Base-by-base conservation (phyloP, 2,888 invertebrate genomes). In the Acleris holmiana region DNA sequence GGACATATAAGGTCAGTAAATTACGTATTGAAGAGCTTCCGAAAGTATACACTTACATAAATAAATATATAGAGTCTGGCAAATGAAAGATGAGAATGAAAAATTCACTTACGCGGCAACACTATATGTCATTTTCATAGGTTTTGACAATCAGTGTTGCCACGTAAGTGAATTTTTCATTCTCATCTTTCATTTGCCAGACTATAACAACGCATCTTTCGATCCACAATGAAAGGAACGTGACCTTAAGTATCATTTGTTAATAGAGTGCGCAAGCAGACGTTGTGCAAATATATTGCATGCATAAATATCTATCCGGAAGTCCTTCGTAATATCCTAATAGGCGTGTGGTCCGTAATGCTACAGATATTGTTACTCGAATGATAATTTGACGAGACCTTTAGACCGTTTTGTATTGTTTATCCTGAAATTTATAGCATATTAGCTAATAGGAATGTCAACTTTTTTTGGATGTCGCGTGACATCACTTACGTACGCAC, bases 321-420 rank as follows among this genome's bases (percentile, higher is more conserved):
- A 83, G 76, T 82, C 77, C 81, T 84, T 84, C 77, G 72, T 73
- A 69, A 73, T 73, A 72, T 81, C 76, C 80, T 83, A 82, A 83
- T 79, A 74, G 72, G 55, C 61, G 69, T 81, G 74, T 40, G 47
- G 40, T 15, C 53, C 40, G 53, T 68, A 59, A 48, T 69, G 68
- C 73, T 67, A 67, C 73, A 71, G 67, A 68, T 69, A 74, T 53
- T 66, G 66, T 66, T 41, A 72, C 63, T 47, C 47, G 56, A 55
- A 72, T 71, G 74, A 73, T 77, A 78, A 79, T 77, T 74, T 68
- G 66, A 61, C 57, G 66, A 63, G 64, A 68, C 73, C 69, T 72
- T 69, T 69, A 41, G 48, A 10, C 19, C 46, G 15, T 18, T 21
- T 29, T 44, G 49, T 64, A 41, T 59, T 59, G 54, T 64, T 64